Evolutionary conservation across 2,888 invertebrate genomes (phyloP), one percentile per base, ranked within the genome.

Genomic region (Panzeria rudis): DNA sequence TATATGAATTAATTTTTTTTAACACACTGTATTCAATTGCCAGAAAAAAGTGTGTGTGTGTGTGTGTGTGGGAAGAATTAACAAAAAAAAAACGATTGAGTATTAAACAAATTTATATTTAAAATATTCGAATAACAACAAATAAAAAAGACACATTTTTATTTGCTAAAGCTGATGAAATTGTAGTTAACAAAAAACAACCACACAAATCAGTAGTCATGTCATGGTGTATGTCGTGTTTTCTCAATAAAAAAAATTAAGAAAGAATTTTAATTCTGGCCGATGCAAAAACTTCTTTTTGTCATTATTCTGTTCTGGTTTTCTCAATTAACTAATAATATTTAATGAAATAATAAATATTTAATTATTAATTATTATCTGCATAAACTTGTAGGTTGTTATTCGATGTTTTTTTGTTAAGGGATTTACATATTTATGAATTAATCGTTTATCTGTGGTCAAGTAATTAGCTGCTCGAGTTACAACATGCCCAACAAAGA

Each of bases 321-420:
- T 82, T 69, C 69, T 71, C 78, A 79, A 71, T 79, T 82, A 79
- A 71, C 52, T 64, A 38, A 56, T 52, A 44, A 52, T 47, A 20
- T 81, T 75, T 81, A 73, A 78, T 66, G 9, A 61, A 38, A 61
- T 78, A 62, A 64, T 61, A 44, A 38, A 61, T 69, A 69, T 73
- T 68, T 56, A 75, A 75, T 82, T 71, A 84, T 54, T 69, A 61
- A 66, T 78, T 44, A 52, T 62, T 75, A 62, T 23, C 23, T 23
- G 8, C 3, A 13, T 3, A 23, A 38, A 54, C 38, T 23, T 54
- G 64, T 44, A 32, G 52, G 62, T 62, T 35, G 62, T 32, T 11
- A 41, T 38, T 50, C 50, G 52, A 59, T 77, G 29, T 64, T 59
- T 50, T 44, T 44, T 64, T 64, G 41, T 15, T 15, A 61, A 29